Evolutionary conservation across 2,888 invertebrate species (phyloP).

Genomic region (Hydroisotoma schaefferi): DNA sequence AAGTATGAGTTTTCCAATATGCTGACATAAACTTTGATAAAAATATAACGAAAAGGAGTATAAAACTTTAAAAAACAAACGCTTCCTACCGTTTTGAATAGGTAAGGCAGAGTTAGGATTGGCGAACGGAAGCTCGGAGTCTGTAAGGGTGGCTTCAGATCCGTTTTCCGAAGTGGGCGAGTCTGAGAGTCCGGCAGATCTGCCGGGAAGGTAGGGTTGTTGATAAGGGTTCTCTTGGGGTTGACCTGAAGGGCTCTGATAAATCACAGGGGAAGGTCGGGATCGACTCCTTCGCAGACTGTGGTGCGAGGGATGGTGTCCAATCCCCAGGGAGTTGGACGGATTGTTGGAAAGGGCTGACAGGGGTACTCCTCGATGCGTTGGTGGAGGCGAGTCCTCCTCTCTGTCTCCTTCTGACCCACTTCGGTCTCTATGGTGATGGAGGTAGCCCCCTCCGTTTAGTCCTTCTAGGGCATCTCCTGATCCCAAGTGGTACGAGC

Average conservation of each 20-base stretch:
- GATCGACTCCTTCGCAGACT: conserved; percentile 38
- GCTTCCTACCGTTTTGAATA: conserved; percentile 81
- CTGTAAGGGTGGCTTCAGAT: conserved; percentile 78
- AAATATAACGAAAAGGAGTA: no score
- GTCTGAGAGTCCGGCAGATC: conserved; percentile 64
- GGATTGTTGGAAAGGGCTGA: conserved; percentile 54
- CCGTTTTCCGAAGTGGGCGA: conserved; percentile 80
- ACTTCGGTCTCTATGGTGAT: conserved; percentile 57
- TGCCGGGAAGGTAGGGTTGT: conserved; percentile 47
- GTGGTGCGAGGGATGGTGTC: conserved; percentile 55
- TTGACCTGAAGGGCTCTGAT: conserved; percentile 48
- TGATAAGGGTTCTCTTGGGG: conserved; percentile 47
- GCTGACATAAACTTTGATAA: no score
- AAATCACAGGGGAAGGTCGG: conserved; percentile 49
- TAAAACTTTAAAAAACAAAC: no score
- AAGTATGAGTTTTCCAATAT: no score
- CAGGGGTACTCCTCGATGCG: conserved; percentile 50
- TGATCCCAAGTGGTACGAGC: conserved; percentile 47
- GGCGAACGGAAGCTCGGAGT: conserved; percentile 76
- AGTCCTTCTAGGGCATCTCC: conserved; percentile 45
- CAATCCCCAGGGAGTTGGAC: conserved; percentile 51
- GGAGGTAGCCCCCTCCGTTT: conserved; percentile 60
- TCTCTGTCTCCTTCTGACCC: conserved; percentile 69
- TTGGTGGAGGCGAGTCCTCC: conserved; percentile 42
- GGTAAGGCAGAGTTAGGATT: conserved; percentile 71